phyloP scores from a whole-genome alignment of 2,113 vertebrate genomes.

The Lophura nycthemera region DNA sequence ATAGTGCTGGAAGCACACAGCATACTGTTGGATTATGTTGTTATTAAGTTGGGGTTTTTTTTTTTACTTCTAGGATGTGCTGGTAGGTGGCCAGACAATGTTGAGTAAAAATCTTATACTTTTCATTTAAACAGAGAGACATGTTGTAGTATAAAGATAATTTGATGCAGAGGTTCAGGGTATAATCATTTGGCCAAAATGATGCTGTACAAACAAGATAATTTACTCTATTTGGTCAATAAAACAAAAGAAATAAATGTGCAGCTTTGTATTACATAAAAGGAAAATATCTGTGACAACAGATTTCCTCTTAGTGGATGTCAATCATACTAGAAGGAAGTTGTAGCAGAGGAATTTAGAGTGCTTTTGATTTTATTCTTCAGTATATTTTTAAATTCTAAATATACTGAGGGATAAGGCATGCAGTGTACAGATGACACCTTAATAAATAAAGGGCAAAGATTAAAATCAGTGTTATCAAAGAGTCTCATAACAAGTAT shows the following conservation, averaged over 20 bases:
- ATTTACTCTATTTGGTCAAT: neutral
- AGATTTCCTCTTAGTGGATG: neutral
- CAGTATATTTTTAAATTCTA: constrained; percentile 15
- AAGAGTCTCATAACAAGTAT: constrained; percentile 46
- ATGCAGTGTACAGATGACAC: neutral
- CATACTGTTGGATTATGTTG: neutral
- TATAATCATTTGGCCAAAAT: neutral
- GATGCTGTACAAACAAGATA: neutral
- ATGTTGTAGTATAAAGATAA: neutral
- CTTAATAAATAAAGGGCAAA: constrained; percentile 33
- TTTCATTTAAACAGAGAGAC: neutral
- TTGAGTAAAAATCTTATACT: neutral
- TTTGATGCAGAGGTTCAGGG: neutral
- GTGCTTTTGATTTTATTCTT: neutral
- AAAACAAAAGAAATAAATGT: neutral
- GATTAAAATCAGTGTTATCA: constrained; percentile 52
- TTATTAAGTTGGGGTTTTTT: neutral
- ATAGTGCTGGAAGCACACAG: neutral
- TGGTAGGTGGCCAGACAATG: neutral
- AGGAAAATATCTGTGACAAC: neutral
- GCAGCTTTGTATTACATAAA: neutral
- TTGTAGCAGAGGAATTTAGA: constrained; percentile 12
- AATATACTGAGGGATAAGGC: neutral
- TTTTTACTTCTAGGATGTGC: neutral
- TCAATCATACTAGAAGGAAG: neutral